Evolutionary conservation across 2,113 vertebrate genomes (phyloP).

Genomic region (Callopanchax toddi): DNA sequence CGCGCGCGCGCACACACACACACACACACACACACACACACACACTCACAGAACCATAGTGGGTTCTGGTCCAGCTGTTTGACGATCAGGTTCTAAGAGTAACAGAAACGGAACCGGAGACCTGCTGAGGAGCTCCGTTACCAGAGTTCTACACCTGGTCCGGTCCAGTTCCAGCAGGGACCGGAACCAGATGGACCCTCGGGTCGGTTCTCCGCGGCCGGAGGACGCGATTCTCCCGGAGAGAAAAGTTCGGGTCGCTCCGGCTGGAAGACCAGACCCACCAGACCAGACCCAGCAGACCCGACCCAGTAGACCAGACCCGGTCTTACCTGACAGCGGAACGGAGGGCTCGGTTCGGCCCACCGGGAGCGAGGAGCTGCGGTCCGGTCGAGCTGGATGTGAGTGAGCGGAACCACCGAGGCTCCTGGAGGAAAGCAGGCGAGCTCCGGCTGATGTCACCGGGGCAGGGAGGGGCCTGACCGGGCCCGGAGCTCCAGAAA

Average conservation of each 20-base stretch:
- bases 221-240: background rate
- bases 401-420: conserved; percentile 1
- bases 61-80: no score
- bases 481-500: conserved; percentile 13
- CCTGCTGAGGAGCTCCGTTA: no score
- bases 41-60: no score
- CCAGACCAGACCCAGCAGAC: background rate
- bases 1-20: no score
- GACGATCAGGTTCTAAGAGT: no score
- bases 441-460: conserved; percentile 67
- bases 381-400: conserved; percentile 15
- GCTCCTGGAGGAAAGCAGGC: conserved; percentile 41
- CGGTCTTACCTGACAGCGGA: conserved; percentile 38
- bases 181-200: no score
- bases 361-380: background rate
- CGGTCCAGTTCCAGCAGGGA: no score
- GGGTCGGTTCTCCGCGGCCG: background rate
- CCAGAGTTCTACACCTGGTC: no score
- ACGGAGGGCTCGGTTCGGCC: no score
- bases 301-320: background rate
- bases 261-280: background rate
- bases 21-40: no score
- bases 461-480: conserved; percentile 53
- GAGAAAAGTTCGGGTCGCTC: conserved; percentile 26
- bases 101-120: no score